Evolutionary conservation across 1,140 invertebrate species (phyloP), one percentile per base, ranked within the genome.

Genomic region (Heliconius himera): DNA sequence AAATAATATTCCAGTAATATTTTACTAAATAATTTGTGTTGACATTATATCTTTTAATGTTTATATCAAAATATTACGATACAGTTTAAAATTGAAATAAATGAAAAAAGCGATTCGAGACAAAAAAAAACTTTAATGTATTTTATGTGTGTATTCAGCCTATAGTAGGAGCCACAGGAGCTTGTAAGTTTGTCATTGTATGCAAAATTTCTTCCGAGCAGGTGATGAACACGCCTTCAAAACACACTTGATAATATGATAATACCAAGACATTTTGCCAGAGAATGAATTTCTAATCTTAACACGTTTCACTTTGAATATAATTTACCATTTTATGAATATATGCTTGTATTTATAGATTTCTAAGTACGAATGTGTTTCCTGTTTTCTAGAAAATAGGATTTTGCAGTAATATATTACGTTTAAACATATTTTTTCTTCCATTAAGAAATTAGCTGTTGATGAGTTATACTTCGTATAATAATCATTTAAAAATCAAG

Each of bases 151-250:
- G 74, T 77, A 80, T 79, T 46, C 77, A 80, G 78, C 81, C 73
- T 77, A 84, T 82, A 79, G 78, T 72, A 82, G 76, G 80, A 81
- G 81, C 82, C 80, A 83, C 83, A 77, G 85, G 75, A 87, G 87
- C 88, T 85, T 87, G 89, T 88, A 86, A 80, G 76, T 78, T 83
- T 85, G 85, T 90, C 89, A 93, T 93, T 93, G 90, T 93, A 93
- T 93, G 90, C 89, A 89, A 90, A 93, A 82, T 77, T 81, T 82
- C 79, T 82, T 85, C 84, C 78, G 85, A 87, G 82, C 91, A 91
- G 91, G 89, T 90, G 90, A 91, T 85, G 82, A 82, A 82, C 70
- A 60, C 75, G 77, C 83, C 82, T 88, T 86, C 82, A 86, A 86
- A 84, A 83, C 76, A 81, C 82, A 81, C 76, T 78, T 70, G 70